Percentiles rank a stretch among this genome's conserved stretches.
Evolutionary conservation across 2,113 vertebrate genomes (phyloP).

Genomic region (Seriola dumerili): DNA sequence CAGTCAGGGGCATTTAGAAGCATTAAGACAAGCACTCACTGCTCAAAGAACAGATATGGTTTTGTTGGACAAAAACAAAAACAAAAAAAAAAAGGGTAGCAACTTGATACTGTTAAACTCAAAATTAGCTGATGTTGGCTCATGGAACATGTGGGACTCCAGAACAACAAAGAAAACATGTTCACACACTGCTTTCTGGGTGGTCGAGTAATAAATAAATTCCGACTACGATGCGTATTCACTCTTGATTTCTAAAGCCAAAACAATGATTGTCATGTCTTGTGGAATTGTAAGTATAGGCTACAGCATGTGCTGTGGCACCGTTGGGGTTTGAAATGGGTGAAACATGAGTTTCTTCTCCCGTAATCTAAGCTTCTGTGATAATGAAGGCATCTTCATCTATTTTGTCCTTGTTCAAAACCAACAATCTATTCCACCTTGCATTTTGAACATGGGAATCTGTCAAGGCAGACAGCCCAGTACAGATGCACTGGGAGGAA

Average conservation of each 20-base stretch:
- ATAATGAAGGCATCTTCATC: slow-evolving; percentile 28
- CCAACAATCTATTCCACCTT: slow-evolving; percentile 31
- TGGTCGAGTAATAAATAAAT: slow-evolving; percentile 15
- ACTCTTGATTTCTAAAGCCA: neutral
- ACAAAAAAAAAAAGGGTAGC: neutral
- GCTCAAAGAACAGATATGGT: slow-evolving; percentile 28
- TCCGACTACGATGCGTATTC: neutral
- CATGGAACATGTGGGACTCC: slow-evolving; percentile 73
- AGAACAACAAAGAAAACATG: slow-evolving; percentile 64
- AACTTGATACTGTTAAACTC: slow-evolving; percentile 17
- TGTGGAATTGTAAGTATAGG: neutral
- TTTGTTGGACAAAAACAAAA: neutral
- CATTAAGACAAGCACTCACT: slow-evolving; percentile 50
- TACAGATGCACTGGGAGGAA: slow-evolving; percentile 54
- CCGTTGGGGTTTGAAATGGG: neutral
- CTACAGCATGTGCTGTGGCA: neutral
- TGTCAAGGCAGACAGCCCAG: slow-evolving; percentile 58
- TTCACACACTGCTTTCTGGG: slow-evolving; percentile 69
- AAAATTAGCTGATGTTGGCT: slow-evolving; percentile 32
- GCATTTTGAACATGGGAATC: slow-evolving; percentile 36
- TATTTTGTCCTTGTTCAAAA: slow-evolving; percentile 32
- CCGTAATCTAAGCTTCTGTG: neutral
- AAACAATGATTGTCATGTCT: slow-evolving; percentile 7
- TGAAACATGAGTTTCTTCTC: slow-evolving; percentile 6
- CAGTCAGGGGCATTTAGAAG: slow-evolving; percentile 50